These are phyloP conservation scores for Spodoptera frugiperda DNA, from an alignment of 1,140 invertebrate genomes.

Conservation along the genomic window DNA sequence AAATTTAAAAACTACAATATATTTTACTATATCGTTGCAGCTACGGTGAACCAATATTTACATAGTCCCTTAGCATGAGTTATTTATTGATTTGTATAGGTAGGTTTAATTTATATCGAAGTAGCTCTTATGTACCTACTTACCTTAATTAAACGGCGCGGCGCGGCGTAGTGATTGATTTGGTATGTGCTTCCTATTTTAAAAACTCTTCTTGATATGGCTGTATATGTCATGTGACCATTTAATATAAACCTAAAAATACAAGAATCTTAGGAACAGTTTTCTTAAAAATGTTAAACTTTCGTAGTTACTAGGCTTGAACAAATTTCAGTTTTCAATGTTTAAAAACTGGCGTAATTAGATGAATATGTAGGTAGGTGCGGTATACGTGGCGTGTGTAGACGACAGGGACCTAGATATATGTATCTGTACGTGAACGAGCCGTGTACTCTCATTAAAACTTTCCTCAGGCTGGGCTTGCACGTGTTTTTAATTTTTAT, in stretches of 20 bases:
- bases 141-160: not conserved
- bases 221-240: too few species aligned
- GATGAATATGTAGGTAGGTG: constrained; percentile 27
- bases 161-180: too few species aligned
- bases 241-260: too few species aligned
- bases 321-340: constrained; percentile 12
- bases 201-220: too few species aligned
- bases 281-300: not conserved
- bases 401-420: constrained; percentile 41
- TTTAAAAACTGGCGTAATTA: constrained; percentile 29
- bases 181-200: too few species aligned
- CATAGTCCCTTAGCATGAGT: too few species aligned
- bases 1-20: too few species aligned
- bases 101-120: not conserved
- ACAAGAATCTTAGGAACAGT: not conserved
- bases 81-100: not conserved
- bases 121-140: too few species aligned
- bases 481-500: constrained; percentile 87
- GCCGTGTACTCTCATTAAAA: constrained; percentile 85
- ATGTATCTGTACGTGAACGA: constrained; percentile 67
- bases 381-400: not conserved
- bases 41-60: too few species aligned
- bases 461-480: constrained; percentile 84
- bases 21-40: not conserved
- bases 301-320: too few species aligned